Percentiles rank a stretch among this genome's conserved stretches.
phyloP scores from a whole-genome alignment of 2,888 invertebrate species.

The Phorcus lineatus region DNA sequence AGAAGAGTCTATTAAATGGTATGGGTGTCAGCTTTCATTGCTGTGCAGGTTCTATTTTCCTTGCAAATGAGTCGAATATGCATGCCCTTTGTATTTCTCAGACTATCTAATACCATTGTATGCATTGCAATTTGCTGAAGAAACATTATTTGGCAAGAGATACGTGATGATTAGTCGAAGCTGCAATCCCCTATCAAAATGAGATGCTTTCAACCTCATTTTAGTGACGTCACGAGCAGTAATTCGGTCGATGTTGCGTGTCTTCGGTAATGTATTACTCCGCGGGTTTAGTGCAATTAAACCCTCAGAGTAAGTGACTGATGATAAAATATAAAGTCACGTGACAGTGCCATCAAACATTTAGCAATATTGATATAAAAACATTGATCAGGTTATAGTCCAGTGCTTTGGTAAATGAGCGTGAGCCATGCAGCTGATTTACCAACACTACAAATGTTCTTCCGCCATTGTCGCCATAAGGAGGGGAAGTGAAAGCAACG shows the following conservation, averaged over 20 bases:
- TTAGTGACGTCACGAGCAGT: slow-evolving; percentile 27
- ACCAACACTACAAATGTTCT: slow-evolving; percentile 3
- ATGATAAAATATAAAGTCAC: no score
- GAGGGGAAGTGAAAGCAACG: slow-evolving; percentile 32
- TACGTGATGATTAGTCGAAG: no score
- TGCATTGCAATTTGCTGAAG: no score
- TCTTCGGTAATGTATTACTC: slow-evolving; percentile 21
- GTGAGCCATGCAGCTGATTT: neutral
- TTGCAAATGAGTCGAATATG: neutral
- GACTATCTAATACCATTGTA: no score
- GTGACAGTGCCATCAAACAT: no score
- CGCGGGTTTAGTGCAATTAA: slow-evolving; percentile 22
- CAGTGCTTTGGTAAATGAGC: no score
- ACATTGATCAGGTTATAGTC: no score
- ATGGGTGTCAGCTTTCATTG: neutral
- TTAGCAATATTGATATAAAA: no score
- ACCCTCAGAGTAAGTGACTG: neutral
- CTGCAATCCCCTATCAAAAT: neutral
- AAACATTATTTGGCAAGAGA: neutral
- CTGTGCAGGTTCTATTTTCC: neutral
- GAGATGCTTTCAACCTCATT: slow-evolving; percentile 7
- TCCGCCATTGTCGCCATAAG: slow-evolving; percentile 35
- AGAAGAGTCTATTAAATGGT: neutral
- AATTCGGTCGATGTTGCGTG: slow-evolving; percentile 30
- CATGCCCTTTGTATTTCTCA: neutral